Evolutionary conservation across 35 echinoderm and acorn worm genomes (phyloP), one percentile per base, ranked within the genome.

Genomic region (Diadema setosum): DNA sequence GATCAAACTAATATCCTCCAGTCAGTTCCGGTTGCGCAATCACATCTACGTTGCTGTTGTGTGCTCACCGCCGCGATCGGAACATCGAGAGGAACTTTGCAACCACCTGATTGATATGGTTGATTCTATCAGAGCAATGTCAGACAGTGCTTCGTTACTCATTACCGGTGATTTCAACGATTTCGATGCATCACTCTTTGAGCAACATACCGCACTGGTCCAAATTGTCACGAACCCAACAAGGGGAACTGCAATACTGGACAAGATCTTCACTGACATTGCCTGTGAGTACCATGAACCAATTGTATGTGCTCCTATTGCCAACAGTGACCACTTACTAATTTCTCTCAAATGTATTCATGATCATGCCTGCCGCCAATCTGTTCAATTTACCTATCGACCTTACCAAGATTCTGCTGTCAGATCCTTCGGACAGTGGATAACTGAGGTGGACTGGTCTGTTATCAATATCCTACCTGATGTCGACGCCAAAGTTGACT

Each of bases 161-260:
- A 84, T 84, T 23, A 57, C 55, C 17, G 46, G 82, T n/a, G 49
- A 56, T 61, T 24, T 84, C 52, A 84, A 84, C 35, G 27, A n/a
- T n/a, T n/a, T n/a, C n/a, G n/a, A n/a, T n/a, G n/a, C n/a, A n/a
- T n/a, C n/a, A n/a, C n/a, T n/a, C n/a, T n/a, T n/a, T n/a, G n/a
- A n/a, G n/a, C 24, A 75, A 37, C 34, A 39, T 36, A 57, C 45
- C 39, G 30, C 36, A 84, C 52, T 84, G 36, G 11, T 12, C 29
- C 50, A 84, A 33, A 43, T 84, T 84, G 82, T 84, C 17, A 18
- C 26, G 14, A 29, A 84, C 34, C 82, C 82, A 35, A 84, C 82
- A 14, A 57, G 82, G 39, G 82, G 82, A 29, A 60, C 6, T 33
- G 82, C 82, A n/a, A 56, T 84, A 11, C 55, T 84, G 5, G 82